Percentiles rank a stretch among this genome's conserved stretches.
These are phyloP conservation scores for Himantopus leucocephalus DNA, from an alignment of 2,113 vertebrate species.

Conservation along the genomic window DNA sequence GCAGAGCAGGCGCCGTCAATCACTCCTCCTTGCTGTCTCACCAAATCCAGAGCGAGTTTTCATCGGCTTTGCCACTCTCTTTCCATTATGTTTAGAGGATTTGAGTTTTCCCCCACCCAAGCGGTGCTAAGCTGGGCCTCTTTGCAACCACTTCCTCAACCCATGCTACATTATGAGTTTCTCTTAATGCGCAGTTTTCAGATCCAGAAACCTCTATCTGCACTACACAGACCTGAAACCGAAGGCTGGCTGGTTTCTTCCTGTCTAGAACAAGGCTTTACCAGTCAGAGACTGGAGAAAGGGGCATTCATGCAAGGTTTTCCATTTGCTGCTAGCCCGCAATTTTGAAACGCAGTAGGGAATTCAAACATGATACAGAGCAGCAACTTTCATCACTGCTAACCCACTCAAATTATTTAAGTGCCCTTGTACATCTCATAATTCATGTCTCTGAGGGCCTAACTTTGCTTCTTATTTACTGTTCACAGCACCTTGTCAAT, in stretches of 20 bases:
- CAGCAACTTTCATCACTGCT: neutral
- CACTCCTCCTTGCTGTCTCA: neutral
- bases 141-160: neutral
- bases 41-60: neutral
- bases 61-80: neutral
- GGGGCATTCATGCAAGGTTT: neutral
- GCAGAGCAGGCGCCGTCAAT: slow-evolving; percentile 7
- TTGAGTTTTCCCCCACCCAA: neutral
- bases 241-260: neutral
- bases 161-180: neutral
- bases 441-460: neutral
- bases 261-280: neutral
- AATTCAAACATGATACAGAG: neutral
- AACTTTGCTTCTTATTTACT: neutral
- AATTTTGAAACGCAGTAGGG: neutral
- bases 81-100: neutral
- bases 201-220: neutral
- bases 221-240: neutral
- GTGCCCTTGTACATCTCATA: neutral
- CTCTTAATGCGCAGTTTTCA: neutral
- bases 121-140: neutral
- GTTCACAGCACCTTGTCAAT: neutral
- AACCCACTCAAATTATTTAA: neutral
- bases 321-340: neutral
- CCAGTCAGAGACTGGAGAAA: neutral